phyloP scores from a whole-genome alignment of 2,797 vertebrate species.

The Capromys pilorides region DNA sequence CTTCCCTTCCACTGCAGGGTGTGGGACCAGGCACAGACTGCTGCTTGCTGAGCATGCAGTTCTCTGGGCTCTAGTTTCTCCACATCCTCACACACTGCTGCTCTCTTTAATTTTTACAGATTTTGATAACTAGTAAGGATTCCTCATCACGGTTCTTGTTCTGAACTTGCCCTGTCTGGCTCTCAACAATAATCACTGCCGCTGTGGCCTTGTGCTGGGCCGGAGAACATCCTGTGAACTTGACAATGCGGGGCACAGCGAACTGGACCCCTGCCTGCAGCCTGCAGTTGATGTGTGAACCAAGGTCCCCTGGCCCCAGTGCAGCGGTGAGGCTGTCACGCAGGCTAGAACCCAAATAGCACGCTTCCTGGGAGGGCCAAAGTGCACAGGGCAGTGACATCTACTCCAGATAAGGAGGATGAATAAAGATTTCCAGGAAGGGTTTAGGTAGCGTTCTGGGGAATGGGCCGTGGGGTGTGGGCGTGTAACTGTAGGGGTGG shows the following conservation, averaged over 20 bases:
- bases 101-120: conserved; percentile 42
- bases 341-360: background rate
- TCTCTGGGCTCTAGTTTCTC: background rate
- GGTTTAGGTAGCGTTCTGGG: background rate
- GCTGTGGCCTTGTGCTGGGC: background rate
- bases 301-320: accelerated
- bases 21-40: background rate
- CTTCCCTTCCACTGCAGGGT: background rate
- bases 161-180: background rate
- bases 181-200: background rate
- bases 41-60: background rate
- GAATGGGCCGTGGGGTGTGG: background rate
- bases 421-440: background rate
- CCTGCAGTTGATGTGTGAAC: background rate
- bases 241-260: background rate
- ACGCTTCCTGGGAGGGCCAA: background rate
- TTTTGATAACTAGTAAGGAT: conserved; percentile 47
- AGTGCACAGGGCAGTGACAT: background rate
- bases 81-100: background rate
- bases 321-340: background rate
- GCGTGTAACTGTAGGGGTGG: accelerated
- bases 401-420: background rate
- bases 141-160: background rate
- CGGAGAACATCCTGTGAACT: background rate
- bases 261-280: background rate